Evolutionary conservation across 2,113 vertebrate species (phyloP), one percentile per base, ranked within the genome.

Genomic region (Catharus fuscescens): DNA sequence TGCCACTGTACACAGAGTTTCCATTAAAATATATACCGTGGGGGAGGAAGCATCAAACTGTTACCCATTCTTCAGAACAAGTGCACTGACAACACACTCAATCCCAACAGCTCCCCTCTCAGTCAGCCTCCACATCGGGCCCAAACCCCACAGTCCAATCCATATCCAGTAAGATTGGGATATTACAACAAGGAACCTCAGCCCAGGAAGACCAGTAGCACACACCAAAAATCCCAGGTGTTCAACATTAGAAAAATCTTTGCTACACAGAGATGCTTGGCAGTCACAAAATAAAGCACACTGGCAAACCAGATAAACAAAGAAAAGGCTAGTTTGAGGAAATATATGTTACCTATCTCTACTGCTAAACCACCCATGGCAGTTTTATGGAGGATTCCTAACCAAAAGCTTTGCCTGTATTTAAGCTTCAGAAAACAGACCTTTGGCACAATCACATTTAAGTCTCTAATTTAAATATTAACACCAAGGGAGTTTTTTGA

Each of bases 111-210:
- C 36, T 80, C 31, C 50, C 56, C 66, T 64, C 29, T 48, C 36
- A 66, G n/a, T 25, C 66, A 81, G 80, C 53, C 26, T 60, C 40
- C 18, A 15, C 25, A 40, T 19, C 0, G 0, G 12, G 14, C 45
- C 70, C 24, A 52, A 52, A 52, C 26, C 50, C 2, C 42, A 40
- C 24, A 36, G 26, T 38, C 56, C 47, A 67, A 54, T 10, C 21
- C 38, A 44, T 5, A 85, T 1, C 13, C 31, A 52, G 31, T 28
- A 34, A 80, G 54, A 92, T 60, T 10, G 6, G n/a, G 57, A 45
- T 60, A 53, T 42, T 29, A 78, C 4, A 67, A 50, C 42, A 50
- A 83, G 8, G 29, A 70, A 70, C 24, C 14, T 70, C 26, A 56
- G 34, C 20, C 53, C 71, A 56, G 64, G 34, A 66, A 53, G 23